A percentile compares a stretch with the other conserved stretches of the same genome.
Evolutionary conservation across 2,113 vertebrate genomes (phyloP).

Genomic region (Lethenteron camtschaticum): DNA sequence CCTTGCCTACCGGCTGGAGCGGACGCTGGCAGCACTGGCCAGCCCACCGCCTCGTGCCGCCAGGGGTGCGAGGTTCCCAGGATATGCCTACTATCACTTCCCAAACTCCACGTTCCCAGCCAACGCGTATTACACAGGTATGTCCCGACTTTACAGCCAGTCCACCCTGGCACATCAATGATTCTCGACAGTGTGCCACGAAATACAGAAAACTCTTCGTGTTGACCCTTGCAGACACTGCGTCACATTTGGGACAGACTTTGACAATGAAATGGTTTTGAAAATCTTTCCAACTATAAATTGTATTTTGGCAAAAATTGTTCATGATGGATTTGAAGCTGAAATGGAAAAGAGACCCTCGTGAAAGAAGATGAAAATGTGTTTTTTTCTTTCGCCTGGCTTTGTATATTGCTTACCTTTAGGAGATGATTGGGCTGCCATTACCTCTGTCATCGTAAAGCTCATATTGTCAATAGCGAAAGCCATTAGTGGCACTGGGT

Average conservation of each 20-base stretch:
- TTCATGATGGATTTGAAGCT: too few species aligned
- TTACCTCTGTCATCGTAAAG: background rate
- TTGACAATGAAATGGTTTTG: too few species aligned
- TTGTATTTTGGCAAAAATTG: too few species aligned
- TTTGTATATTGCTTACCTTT: background rate
- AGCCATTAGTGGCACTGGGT: background rate
- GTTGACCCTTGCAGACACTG: too few species aligned
- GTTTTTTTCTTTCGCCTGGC: too few species aligned
- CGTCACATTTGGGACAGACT: too few species aligned
- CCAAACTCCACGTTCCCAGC: conserved; percentile 31
- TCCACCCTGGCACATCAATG: too few species aligned
- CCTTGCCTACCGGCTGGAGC: conserved; percentile 54
- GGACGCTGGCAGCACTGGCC: conserved; percentile 42
- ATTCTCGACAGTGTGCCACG: too few species aligned
- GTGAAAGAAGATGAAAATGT: too few species aligned
- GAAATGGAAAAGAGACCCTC: too few species aligned
- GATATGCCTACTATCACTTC: conserved; percentile 46
- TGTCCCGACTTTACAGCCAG: conserved; percentile 11
- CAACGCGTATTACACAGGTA: conserved; percentile 62
- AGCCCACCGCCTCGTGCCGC: conserved; percentile 20
- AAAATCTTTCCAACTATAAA: too few species aligned
- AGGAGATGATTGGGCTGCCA: background rate
- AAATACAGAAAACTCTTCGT: too few species aligned
- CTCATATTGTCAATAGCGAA: background rate
- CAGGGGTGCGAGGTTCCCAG: conserved; percentile 44